Base-by-base conservation (phyloP, 1,140 invertebrate genomes). In the Cheumatopsyche charites region DNA sequence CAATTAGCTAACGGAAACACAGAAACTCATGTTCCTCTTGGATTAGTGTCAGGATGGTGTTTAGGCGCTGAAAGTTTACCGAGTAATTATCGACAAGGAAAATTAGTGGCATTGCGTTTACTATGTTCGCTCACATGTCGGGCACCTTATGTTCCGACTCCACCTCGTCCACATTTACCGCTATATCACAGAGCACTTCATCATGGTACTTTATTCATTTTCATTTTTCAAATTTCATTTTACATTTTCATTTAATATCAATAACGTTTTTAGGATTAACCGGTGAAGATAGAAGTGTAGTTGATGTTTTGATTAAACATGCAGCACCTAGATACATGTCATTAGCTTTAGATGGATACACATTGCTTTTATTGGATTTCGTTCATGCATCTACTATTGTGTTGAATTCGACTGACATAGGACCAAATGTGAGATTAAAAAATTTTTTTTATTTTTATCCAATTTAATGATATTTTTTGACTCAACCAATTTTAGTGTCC, bases 121-220 rank as follows among this genome's bases (percentile, higher is more conserved):
- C 82, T 97, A 42, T 95, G 94, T 84, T 88, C 90, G 65, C 84
- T 95, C 66, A 88, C 87, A 29, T 82, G 84, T 80, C 84, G 76
- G 78, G 86, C 81, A 26, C 78, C 86, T 77, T 72, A 65, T 19
- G 80, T 82, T 55, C 80, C 82, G 52, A 81, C 82, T 0, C 80
- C 80, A 7, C 78, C 80, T n/a, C 82, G 82, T 78, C 85, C 85
- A 67, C 93, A 97, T 80, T 81, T 98, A 49, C 88, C 92, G 1
- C 87, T 96, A 41, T 98, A 98, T 83, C 98, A 97, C 82, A 86
- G 91, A 67, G 89, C 92, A 1, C 80, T 98, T 42, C 96, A 98
- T 83, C 88, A 90, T 74, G 94, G 92, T 82, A 83, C 13, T 49
- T 49, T 49, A 26, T 19, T 26, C 55, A 5, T 61, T 23, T 21